Evolutionary conservation across 2,888 invertebrate genomes (phyloP), one percentile per base, ranked within the genome.

Genomic region (Sicus ferrugineus): DNA sequence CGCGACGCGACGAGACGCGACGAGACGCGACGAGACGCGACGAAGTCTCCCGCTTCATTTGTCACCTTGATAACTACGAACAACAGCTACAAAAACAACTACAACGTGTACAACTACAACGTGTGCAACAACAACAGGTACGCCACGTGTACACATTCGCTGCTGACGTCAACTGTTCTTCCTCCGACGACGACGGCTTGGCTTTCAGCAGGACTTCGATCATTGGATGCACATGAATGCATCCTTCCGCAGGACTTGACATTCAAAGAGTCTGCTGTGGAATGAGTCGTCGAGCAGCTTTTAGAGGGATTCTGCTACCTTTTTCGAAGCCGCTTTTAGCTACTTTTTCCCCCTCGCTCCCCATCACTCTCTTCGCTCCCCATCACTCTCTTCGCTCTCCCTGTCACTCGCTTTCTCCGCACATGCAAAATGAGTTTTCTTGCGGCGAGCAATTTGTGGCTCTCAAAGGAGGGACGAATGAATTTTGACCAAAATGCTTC

Each of bases 221-320:
- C 75, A 75, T 70, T 79, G 72, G 73, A 78, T 79, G 76, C 78
- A 77, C 78, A 79, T 77, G 80, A 80, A 77, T 78, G 77, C 75
- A 75, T 76, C 76, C 77, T 80, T 79, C 78, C 78, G 74, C 80
- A 78, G 75, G 77, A 80, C 78, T 80, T 78, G 78, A 79, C 77
- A 76, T 76, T 73, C 73, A 75, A 69, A 75, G 72, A 62, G 66
- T 61, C 48, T 38, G n/a, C 19, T 21, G 42, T 61, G 26, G 23
- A 61, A 65, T 34, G 3, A n/a, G 7, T 34, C 31, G 21, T 38
- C 7, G 5, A n/a, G 31, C n/a, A 28, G 9, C 59, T 9, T 7
- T 19, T 59, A 16, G 26, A 16, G 38, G 1, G 19, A 14, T 38
- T 21, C 19, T 2, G 11, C 14, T 26, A 14, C 16, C 54, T 3